phyloP scores from a whole-genome alignment of 2,113 vertebrate species.

The Bolborhynchus lineola region DNA sequence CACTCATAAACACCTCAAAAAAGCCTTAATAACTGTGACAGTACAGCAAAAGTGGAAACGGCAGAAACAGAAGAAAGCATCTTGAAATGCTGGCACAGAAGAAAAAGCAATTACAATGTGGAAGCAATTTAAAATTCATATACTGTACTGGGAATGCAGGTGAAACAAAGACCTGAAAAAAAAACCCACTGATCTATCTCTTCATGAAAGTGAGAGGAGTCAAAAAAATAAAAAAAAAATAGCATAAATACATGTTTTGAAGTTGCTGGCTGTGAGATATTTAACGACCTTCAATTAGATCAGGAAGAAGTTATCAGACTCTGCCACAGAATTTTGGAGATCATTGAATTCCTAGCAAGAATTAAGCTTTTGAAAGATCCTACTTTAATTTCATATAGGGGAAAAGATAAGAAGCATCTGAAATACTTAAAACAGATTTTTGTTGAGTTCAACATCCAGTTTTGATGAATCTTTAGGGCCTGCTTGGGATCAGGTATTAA shows the following conservation, averaged over 20 bases:
- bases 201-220: neutral
- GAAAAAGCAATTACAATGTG: neutral
- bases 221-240: neutral
- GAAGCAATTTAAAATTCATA: neutral
- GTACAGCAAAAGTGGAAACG: neutral
- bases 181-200: rapidly evolving
- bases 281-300: neutral
- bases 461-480: neutral
- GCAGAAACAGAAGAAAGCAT: neutral
- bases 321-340: neutral
- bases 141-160: neutral
- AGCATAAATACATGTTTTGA: neutral
- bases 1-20: neutral
- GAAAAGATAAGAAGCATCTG: neutral
- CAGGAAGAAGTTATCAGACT: neutral
- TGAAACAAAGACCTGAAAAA: neutral
- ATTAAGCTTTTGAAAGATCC: neutral
- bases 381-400: neutral
- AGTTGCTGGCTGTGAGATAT: neutral
- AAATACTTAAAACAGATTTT: neutral
- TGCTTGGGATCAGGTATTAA: neutral
- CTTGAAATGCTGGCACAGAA: neutral
- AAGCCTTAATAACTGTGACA: neutral
- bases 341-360: neutral
- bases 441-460: neutral